These are phyloP conservation scores for Drosophila seguyi DNA, from an alignment of 1,140 invertebrate genomes.

Conservation along the genomic window DNA sequence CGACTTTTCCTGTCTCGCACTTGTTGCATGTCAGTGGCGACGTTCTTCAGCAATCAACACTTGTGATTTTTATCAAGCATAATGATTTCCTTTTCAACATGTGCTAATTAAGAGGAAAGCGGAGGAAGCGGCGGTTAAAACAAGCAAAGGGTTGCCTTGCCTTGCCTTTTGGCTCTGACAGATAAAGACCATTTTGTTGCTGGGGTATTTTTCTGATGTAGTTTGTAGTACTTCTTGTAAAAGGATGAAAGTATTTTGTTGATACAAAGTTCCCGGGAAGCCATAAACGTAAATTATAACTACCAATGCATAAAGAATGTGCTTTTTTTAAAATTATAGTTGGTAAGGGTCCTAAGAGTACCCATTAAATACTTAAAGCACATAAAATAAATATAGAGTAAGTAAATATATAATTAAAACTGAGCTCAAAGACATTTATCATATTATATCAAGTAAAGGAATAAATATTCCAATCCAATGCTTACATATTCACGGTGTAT, in stretches of 20 bases:
- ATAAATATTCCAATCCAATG: not conserved
- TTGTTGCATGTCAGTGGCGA: constrained; percentile 66
- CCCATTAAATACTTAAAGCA: too few species aligned
- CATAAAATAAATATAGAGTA: not conserved
- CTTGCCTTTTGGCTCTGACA: constrained; percentile 17
- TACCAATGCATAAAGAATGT: not conserved
- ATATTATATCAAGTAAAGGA: not conserved
- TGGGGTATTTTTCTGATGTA: not conserved
- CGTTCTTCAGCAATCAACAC: constrained; percentile 76
- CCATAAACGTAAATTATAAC: not conserved
- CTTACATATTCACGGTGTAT: constrained; percentile 5
- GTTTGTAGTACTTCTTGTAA: not conserved
- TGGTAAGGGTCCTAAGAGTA: too few species aligned
- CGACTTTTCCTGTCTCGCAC: constrained; percentile 79
- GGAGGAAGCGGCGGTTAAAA: constrained; percentile 18
- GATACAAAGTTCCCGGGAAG: not conserved
- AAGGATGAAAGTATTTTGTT: constrained; percentile 4
- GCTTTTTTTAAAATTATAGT: not conserved
- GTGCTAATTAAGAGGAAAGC: constrained; percentile 73
- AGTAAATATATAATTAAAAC: too few species aligned
- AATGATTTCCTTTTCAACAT: constrained; percentile 83
- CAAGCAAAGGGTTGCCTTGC: constrained; percentile 22
- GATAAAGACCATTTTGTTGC: constrained; percentile 10
- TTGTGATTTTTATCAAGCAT: constrained; percentile 83
- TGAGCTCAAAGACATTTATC: not conserved